Evolutionary conservation across 2,797 vertebrate genomes (phyloP).

Genomic region (Sorex maritimensis): DNA sequence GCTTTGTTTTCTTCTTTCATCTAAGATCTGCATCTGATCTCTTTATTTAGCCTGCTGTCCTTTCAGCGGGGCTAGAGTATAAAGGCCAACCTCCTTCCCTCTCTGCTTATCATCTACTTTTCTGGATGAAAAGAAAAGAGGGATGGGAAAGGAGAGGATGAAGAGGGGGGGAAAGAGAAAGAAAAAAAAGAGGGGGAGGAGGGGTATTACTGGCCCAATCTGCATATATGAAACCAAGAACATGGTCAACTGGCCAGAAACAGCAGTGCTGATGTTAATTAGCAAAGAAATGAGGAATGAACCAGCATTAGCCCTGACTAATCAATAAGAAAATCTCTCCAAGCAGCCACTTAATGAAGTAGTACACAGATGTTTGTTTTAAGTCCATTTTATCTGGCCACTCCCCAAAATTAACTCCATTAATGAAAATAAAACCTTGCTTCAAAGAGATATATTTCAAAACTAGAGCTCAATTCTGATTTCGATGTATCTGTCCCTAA

Average conservation of each 20-base stretch:
- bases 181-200: neutral
- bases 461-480: constrained; percentile 66
- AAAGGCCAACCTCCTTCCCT: constrained; percentile 73
- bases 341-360: constrained; percentile 94
- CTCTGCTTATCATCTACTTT: constrained; percentile 79
- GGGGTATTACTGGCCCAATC: constrained; percentile 88
- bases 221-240: constrained; percentile 90
- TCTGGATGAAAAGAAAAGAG: constrained; percentile 78
- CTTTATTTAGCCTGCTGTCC: constrained; percentile 84
- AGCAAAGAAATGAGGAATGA: constrained; percentile 96
- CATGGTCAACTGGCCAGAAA: constrained; percentile 94
- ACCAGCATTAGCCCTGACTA: constrained; percentile 97
- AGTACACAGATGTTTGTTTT: constrained; percentile 95
- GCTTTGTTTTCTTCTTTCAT: constrained; percentile 73
- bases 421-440: constrained; percentile 85
- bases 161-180: neutral
- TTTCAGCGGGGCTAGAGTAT: constrained; percentile 69
- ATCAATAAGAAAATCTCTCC: constrained; percentile 99
- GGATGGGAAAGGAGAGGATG: neutral
- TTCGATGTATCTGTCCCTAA: constrained; percentile 75
- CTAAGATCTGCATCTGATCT: constrained; percentile 63
- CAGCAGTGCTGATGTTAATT: constrained; percentile 96
- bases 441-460: constrained; percentile 83
- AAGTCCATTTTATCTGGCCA: constrained; percentile 90
- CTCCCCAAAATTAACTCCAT: constrained; percentile 65